A percentile compares a stretch with the other conserved stretches of the same genome.
Conservation (phyloP, 2,113 vertebrate species). For the Indicator maculatus region DNA sequence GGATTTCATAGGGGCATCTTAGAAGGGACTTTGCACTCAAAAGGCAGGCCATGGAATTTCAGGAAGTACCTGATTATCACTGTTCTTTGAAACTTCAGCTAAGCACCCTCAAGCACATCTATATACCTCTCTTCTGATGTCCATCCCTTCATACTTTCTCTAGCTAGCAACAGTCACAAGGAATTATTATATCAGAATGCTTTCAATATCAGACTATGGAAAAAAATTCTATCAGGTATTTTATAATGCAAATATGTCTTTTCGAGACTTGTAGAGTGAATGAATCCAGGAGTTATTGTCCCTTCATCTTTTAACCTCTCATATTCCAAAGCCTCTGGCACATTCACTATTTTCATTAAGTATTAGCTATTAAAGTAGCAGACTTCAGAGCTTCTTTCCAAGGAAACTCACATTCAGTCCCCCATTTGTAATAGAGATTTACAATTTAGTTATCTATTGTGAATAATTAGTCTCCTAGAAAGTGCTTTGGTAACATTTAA, state of each 20-base stretch:
- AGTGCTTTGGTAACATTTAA: slow-evolving; percentile 69
- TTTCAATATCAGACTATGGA: not conserved
- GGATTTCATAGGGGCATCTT: not conserved
- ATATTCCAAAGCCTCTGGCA: slow-evolving; percentile 44
- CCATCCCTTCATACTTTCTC: not conserved
- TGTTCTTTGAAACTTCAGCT: not conserved
- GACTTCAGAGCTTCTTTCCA: slow-evolving; percentile 37
- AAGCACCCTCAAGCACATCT: not conserved
- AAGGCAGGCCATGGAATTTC: not conserved
- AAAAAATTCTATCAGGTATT: not conserved
- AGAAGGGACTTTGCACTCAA: not conserved
- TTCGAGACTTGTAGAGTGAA: slow-evolving; percentile 34
- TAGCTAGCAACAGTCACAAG: not conserved
- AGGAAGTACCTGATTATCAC: not conserved
- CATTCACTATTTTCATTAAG: slow-evolving; percentile 19
- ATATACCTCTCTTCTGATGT: not conserved
- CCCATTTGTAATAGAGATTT: slow-evolving; percentile 58
- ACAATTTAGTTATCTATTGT: slow-evolving; percentile 70
- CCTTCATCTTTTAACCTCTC: slow-evolving; percentile 56
- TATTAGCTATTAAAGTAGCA: slow-evolving; percentile 34
- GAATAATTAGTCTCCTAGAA: slow-evolving; percentile 70
- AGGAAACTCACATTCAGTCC: slow-evolving; percentile 1
- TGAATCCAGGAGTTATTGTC: slow-evolving; percentile 30
- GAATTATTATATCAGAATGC: not conserved
- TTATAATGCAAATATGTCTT: slow-evolving; percentile 33